These are phyloP conservation scores for Drosophila micromelanica DNA, from an alignment of 1,140 invertebrate genomes.

Conservation along the genomic window DNA sequence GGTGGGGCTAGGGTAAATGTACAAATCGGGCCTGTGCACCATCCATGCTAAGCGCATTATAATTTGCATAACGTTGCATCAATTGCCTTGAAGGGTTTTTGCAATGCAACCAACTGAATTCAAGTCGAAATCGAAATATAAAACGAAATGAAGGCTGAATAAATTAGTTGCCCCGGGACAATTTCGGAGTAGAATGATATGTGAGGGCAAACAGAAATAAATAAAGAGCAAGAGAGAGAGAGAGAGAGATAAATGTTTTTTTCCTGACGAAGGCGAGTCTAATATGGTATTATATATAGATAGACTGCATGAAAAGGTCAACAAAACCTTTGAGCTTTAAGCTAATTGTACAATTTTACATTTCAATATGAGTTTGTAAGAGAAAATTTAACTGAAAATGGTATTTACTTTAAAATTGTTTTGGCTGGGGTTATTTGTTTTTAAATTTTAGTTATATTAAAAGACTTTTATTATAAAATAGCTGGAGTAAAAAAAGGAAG, in stretches of 20 bases:
- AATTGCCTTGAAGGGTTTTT: background rate
- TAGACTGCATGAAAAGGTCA: too few relatives aligned
- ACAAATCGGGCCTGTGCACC: background rate
- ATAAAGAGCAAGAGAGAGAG: background rate
- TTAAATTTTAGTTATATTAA: too few relatives aligned
- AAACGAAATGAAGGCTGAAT: conserved; percentile 1
- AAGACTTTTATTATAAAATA: too few relatives aligned
- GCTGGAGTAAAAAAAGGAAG: too few relatives aligned
- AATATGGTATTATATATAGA: too few relatives aligned
- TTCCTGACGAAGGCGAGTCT: background rate
- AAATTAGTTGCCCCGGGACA: conserved; percentile 2
- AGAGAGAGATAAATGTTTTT: too few relatives aligned
- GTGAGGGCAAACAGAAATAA: background rate
- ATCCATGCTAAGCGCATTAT: conserved; percentile 20
- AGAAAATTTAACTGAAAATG: too few relatives aligned
- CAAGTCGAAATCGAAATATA: conserved; percentile 2
- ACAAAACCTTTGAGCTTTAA: too few relatives aligned
- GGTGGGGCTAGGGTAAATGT: background rate
- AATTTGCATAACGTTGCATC: conserved; percentile 1
- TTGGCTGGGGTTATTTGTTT: too few relatives aligned
- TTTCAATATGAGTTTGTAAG: too few relatives aligned
- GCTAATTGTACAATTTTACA: too few relatives aligned
- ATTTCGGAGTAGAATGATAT: background rate
- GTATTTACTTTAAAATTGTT: too few relatives aligned
- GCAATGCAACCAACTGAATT: background rate